Percentiles rank a stretch among this genome's conserved stretches.
Evolutionary conservation across 2,888 invertebrate genomes (phyloP).

Genomic region (Orchestes rusci): DNA sequence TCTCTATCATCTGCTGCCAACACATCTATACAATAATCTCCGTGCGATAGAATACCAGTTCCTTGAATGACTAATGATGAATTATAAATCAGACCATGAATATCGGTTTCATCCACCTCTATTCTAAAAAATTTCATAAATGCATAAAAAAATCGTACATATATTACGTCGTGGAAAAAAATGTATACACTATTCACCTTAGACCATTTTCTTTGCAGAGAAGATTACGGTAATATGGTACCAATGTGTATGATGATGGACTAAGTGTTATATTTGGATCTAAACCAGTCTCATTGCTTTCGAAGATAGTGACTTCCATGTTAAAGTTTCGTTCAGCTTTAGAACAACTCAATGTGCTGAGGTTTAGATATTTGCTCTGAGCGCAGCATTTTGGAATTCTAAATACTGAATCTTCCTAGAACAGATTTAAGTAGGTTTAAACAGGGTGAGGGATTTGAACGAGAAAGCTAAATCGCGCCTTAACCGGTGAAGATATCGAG

Average conservation of each 20-base stretch:
- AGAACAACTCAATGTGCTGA: conserved; percentile 1
- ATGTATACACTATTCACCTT: too few relatives aligned
- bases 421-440: too few relatives aligned
- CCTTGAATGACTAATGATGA: conserved; percentile 29
- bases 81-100: conserved; percentile 26
- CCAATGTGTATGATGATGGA: conserved; percentile 10
- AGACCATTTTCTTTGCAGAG: conserved; percentile 11
- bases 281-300: conserved; percentile 26
- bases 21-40: conserved; percentile 33
- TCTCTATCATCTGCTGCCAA: conserved; percentile 15
- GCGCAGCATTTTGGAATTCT: conserved; percentile 32
- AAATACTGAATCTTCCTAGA: conserved; percentile 26
- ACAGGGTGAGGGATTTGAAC: too few relatives aligned
- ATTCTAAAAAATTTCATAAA: conserved; percentile 17
- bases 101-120: conserved; percentile 7
- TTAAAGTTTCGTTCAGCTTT: conserved; percentile 1
- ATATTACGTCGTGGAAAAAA: too few relatives aligned
- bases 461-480: too few relatives aligned
- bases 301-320: conserved; percentile 17
- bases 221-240: conserved; percentile 17
- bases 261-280: conserved; percentile 20
- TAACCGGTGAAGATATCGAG: too few relatives aligned
- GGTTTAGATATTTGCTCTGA: conserved; percentile 6
- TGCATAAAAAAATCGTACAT: too few relatives aligned
- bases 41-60: conserved; percentile 25